Evolutionary conservation across 2,113 vertebrate genomes (phyloP), one percentile per base, ranked within the genome.

Genomic region (Phyllostomus hastatus): DNA sequence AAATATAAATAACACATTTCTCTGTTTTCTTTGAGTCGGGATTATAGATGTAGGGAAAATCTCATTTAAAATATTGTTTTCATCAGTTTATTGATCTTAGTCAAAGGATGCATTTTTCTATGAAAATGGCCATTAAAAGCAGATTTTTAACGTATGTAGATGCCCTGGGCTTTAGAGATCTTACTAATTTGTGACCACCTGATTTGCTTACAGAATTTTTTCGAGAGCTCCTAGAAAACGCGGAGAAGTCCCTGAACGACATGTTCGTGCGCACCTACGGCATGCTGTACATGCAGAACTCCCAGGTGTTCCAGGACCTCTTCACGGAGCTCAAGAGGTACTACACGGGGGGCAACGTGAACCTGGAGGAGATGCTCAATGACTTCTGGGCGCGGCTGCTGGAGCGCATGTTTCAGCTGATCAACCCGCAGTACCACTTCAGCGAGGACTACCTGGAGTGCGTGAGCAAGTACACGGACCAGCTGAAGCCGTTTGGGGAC

Each of bases 351-450:
- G 99, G 99, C 85, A 99, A 99, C 0, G 99, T 99, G 72, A 99
- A 99, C 97, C 97, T 99, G 97, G 99, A 99, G 95, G 99, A 99
- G 97, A 99, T 99, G 99, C 98, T 99, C 78, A 99, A 99, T 0
- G 99, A 99, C 97, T 99, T 99, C 98, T 99, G 99, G 99, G 98
- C 99, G 48, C 98, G 99, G 83, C 99, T 99, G 64, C 98, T 99
- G 96, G 99, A 99, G 94, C 98, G 99, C 57, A 99, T 99, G 99
- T 99, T 99, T 97, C 99, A 99, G 98, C 98, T 99, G 7, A 99
- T 99, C 97, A 99, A 99, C 98, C 99, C 99, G 1, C 99, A 99
- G 98, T 99, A 99, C 97, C 99, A 99, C 92, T 99, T 99, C 98
- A 99, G 97, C 0, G 98, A 99, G 86, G 99, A 99, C 98, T 99